Conservation (phyloP, 2,888 invertebrate genomes). For the Abrostola triplasia region DNA sequence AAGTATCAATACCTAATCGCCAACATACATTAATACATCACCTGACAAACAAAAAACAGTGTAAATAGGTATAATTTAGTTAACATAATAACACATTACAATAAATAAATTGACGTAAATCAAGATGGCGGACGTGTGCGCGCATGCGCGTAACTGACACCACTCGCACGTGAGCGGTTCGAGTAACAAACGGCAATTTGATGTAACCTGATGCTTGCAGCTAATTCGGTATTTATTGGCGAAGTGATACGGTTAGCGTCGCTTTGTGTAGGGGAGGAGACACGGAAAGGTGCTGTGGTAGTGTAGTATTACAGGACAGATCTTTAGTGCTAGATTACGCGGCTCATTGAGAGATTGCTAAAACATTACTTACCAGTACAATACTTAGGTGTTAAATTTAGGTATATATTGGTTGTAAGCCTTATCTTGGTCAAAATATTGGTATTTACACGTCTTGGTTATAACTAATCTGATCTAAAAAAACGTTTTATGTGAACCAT, state of each 20-base stretch:
- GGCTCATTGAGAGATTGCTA: neutral
- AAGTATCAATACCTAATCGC: neutral
- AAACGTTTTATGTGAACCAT: too few relatives aligned
- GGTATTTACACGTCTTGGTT: too few relatives aligned
- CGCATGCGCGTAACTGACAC: conserved; percentile 51
- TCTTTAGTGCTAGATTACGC: neutral
- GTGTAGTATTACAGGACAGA: conserved; percentile 2
- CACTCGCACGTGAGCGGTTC: conserved; percentile 46
- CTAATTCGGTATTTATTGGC: conserved; percentile 52
- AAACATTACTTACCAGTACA: too few relatives aligned
- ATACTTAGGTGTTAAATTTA: too few relatives aligned
- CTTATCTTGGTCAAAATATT: too few relatives aligned
- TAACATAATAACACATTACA: conserved; percentile 17
- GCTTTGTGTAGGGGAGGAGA: conserved; percentile 13
- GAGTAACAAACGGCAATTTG: conserved; percentile 57
- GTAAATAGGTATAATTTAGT: neutral
- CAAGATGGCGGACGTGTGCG: conserved; percentile 60
- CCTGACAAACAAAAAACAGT: neutral
- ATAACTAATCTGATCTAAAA: too few relatives aligned
- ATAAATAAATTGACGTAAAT: conserved; percentile 37
- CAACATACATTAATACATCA: neutral
- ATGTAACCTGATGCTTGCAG: conserved; percentile 50
- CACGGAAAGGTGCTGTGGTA: conserved; percentile 17
- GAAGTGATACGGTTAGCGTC: conserved; percentile 45
- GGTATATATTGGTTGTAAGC: too few relatives aligned